A percentile compares a stretch with the other conserved stretches of the same genome.
Evolutionary conservation across 2,797 vertebrate species (phyloP).

Genomic region (Malurus splendens): DNA sequence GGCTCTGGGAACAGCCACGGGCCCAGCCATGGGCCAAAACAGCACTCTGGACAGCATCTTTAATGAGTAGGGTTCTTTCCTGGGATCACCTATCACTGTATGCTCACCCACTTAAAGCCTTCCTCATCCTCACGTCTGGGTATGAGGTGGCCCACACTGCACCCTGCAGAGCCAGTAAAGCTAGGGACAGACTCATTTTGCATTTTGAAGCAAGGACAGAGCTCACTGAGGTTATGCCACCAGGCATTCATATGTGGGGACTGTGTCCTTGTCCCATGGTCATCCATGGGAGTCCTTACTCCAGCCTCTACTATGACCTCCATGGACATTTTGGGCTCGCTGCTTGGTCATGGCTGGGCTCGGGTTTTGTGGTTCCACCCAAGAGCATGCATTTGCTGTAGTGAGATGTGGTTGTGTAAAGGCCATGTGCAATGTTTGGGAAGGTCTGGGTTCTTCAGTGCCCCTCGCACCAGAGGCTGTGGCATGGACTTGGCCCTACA

Average conservation of each 20-base stretch:
- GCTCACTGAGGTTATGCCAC: not conserved
- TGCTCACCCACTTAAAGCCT: not conserved
- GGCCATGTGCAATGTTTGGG: rapidly evolving
- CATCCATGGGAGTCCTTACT: not conserved
- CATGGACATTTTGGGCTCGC: rapidly evolving
- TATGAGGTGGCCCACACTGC: not conserved
- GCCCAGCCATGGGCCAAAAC: not conserved
- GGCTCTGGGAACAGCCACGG: not conserved
- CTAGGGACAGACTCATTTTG: not conserved
- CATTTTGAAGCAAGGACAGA: not conserved
- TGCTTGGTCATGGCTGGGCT: not conserved
- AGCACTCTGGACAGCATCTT: not conserved
- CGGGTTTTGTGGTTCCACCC: not conserved
- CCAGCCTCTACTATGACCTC: not conserved
- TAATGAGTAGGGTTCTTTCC: not conserved
- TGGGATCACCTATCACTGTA: not conserved
- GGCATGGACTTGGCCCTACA: not conserved
- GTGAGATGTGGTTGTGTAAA: not conserved
- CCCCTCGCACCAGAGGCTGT: rapidly evolving
- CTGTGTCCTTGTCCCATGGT: not conserved
- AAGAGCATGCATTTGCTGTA: rapidly evolving
- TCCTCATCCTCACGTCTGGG: not conserved
- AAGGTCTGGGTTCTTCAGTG: not conserved
- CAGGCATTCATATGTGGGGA: not conserved
- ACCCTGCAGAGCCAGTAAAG: not conserved